These are phyloP conservation scores for Brienomyrus longianalis DNA, from an alignment of 2,113 vertebrate genomes.

Conservation along the genomic window DNA sequence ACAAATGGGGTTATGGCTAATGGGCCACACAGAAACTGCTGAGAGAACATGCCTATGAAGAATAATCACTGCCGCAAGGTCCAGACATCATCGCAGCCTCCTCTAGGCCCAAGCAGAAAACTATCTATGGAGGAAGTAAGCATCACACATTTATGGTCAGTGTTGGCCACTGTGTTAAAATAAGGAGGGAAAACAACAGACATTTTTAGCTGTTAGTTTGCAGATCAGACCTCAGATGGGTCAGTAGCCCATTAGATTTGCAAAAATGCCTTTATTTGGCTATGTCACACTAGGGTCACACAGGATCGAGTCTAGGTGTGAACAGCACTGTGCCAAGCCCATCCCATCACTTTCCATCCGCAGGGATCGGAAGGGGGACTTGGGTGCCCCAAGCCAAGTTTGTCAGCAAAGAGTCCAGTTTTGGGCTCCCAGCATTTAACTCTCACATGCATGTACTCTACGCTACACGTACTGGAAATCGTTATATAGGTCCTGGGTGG, in stretches of 20 bases:
- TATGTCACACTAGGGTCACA: constrained; percentile 38
- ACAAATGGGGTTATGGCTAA: background rate
- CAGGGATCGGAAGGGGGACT: constrained; percentile 32
- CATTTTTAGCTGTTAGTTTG: background rate
- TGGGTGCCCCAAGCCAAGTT: constrained; percentile 26
- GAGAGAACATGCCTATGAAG: background rate
- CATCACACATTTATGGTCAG: background rate
- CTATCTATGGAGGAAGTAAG: background rate
- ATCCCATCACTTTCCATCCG: constrained; percentile 49
- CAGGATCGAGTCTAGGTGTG: constrained; percentile 36
- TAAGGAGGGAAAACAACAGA: background rate
- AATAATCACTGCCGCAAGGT: background rate
- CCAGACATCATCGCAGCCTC: background rate
- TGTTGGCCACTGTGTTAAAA: background rate
- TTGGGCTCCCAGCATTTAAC: background rate
- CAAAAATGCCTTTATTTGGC: constrained; percentile 47
- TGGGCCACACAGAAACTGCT: background rate
- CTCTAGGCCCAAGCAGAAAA: background rate
- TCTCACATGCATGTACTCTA: background rate
- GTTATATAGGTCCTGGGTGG: background rate
- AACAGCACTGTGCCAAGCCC: constrained; percentile 41
- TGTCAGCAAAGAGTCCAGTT: background rate
- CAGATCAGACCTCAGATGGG: constrained; percentile 29
- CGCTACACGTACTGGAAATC: background rate
- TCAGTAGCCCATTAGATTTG: constrained; percentile 20